These are phyloP conservation scores for Agrotis clavis DNA, from an alignment of 2,888 invertebrate species.

Conservation along the genomic window DNA sequence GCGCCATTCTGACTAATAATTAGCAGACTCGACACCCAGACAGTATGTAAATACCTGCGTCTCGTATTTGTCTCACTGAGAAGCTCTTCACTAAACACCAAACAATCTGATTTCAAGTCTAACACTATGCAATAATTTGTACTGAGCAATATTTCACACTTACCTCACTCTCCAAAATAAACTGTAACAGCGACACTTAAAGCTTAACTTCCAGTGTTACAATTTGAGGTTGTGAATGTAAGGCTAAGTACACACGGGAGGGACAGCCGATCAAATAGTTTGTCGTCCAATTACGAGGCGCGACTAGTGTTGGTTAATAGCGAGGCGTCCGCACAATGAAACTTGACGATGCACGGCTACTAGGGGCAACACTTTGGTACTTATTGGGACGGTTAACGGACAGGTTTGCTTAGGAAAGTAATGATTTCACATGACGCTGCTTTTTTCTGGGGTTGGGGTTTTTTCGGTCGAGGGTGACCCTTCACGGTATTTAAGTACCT, in stretches of 20 bases:
- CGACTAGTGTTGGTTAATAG: conserved; percentile 68
- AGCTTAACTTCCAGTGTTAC: conserved; percentile 14
- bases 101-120: conserved; percentile 52
- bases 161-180: background rate
- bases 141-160: conserved; percentile 24
- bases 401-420: conserved; percentile 50
- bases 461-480: conserved; percentile 25
- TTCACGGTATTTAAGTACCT: background rate
- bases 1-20: too few relatives aligned
- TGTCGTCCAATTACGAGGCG: conserved; percentile 72
- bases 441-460: conserved; percentile 18
- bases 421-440: conserved; percentile 53
- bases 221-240: conserved; percentile 39
- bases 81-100: conserved; percentile 42
- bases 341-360: conserved; percentile 46
- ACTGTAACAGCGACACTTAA: background rate
- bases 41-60: conserved; percentile 21
- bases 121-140: conserved; percentile 43
- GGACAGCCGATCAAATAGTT: conserved; percentile 73
- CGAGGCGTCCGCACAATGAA: conserved; percentile 62
- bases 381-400: conserved; percentile 40
- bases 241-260: conserved; percentile 61
- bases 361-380: conserved; percentile 38
- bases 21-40: too few relatives aligned
- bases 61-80: conserved; percentile 44